These are phyloP conservation scores for Telenomus remus DNA, from an alignment of 1,140 invertebrate genomes.

Conservation along the genomic window DNA sequence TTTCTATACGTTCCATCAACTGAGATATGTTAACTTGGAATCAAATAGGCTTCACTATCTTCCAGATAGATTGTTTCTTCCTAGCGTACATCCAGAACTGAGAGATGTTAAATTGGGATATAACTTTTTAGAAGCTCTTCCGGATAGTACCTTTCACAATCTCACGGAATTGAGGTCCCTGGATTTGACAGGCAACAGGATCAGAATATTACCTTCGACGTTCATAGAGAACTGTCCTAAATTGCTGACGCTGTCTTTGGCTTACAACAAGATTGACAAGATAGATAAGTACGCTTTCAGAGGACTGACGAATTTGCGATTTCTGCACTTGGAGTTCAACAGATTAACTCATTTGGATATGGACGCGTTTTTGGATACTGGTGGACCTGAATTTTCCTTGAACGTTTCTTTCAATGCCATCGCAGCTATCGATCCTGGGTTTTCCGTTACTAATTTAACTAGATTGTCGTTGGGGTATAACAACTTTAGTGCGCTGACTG, in stretches of 20 bases:
- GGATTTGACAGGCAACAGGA: conserved; percentile 71
- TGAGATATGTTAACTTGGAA: conserved; percentile 90
- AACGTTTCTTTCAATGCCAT: conserved; percentile 73
- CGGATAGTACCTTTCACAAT: conserved; percentile 84
- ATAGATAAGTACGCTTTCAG: conserved; percentile 84
- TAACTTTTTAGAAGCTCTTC: conserved; percentile 83
- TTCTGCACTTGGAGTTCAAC: conserved; percentile 72
- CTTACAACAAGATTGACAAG: conserved; percentile 79
- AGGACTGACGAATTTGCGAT: conserved; percentile 71
- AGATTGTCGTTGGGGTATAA: conserved; percentile 86
- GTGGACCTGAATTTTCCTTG: conserved; percentile 67
- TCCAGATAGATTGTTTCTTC: conserved; percentile 80
- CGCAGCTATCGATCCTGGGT: conserved; percentile 61
- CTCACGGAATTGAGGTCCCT: conserved; percentile 69
- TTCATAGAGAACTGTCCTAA: conserved; percentile 69
- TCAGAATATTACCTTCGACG: conserved; percentile 58
- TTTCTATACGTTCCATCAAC: conserved; percentile 80
- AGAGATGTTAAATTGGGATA: conserved; percentile 83
- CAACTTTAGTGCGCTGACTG: conserved; percentile 80
- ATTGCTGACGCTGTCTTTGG: conserved; percentile 69
- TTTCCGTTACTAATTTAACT: conserved; percentile 65
- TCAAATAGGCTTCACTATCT: conserved; percentile 85
- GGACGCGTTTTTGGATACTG: conserved; percentile 67
- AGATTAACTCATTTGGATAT: conserved; percentile 66
- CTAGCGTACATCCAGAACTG: conserved; percentile 82